A percentile compares a stretch with the other conserved stretches of the same genome.
These are phyloP conservation scores for Gyps fulvus DNA, from an alignment of 2,113 vertebrate species.

Conservation along the genomic window DNA sequence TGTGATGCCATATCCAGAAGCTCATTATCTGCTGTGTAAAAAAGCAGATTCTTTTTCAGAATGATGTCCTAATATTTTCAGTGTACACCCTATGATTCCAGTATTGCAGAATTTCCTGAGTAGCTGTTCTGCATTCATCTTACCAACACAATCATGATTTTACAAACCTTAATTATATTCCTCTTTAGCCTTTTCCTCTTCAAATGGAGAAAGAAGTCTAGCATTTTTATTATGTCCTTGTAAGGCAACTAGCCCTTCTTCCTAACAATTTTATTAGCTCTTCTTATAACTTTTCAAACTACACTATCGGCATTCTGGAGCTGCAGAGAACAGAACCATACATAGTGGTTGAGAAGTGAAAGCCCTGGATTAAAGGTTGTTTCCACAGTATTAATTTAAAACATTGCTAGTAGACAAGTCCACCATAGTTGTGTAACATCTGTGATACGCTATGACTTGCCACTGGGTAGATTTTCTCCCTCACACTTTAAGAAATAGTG, in stretches of 20 bases:
- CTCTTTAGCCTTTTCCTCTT: not conserved
- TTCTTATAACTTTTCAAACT: not conserved
- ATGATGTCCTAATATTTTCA: not conserved
- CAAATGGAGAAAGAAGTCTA: not conserved
- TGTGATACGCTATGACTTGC: not conserved
- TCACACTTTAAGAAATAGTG: not conserved
- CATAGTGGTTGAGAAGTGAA: not conserved
- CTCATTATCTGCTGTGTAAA: not conserved
- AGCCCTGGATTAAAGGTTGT: not conserved
- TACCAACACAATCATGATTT: not conserved
- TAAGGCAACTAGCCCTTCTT: not conserved
- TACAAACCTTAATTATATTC: not conserved
- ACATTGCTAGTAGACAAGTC: not conserved
- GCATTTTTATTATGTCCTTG: not conserved
- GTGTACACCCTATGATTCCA: fast-evolving
- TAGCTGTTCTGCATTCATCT: not conserved
- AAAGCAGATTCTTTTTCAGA: not conserved
- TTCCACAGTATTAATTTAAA: not conserved
- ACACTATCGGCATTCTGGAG: not conserved
- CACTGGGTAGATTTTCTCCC: not conserved
- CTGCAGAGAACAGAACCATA: not conserved
- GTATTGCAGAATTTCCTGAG: not conserved
- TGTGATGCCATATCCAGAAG: not conserved
- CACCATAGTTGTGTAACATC: not conserved
- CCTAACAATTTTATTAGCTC: not conserved